Percentiles rank a stretch among this genome's conserved stretches.
phyloP scores from a whole-genome alignment of 2,797 vertebrate genomes.

The Bradypus variegatus region DNA sequence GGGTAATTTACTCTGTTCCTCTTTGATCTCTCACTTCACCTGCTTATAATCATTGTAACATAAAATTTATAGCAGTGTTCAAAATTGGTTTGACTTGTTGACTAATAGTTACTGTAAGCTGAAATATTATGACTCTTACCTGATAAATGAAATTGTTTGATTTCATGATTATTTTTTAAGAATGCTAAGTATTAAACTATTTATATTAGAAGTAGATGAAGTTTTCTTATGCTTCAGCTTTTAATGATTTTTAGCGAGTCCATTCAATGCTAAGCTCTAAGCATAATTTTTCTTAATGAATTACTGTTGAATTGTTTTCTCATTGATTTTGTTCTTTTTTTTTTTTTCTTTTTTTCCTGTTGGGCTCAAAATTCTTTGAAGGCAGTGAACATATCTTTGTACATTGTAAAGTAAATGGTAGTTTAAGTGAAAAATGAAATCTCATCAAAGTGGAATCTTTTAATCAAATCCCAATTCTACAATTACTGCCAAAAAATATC shows the following conservation, averaged over 20 bases:
- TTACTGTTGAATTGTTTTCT: slow-evolving; percentile 12
- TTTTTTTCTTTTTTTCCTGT: neutral
- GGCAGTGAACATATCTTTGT: neutral
- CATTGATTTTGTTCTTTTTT: neutral
- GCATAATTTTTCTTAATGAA: slow-evolving; percentile 18
- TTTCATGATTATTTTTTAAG: neutral
- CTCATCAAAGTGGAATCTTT: slow-evolving; percentile 13
- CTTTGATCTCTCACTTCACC: neutral
- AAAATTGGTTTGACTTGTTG: slow-evolving; percentile 9
- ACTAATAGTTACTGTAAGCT: neutral
- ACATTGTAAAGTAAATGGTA: slow-evolving; percentile 24
- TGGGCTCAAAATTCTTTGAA: slow-evolving; percentile 14
- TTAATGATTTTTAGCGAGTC: neutral
- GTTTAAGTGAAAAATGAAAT: slow-evolving; percentile 35
- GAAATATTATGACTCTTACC: neutral
- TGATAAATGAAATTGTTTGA: neutral
- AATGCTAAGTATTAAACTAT: neutral
- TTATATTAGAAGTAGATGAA: neutral
- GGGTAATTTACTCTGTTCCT: neutral
- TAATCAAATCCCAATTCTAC: slow-evolving; percentile 1
- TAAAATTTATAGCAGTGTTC: neutral
- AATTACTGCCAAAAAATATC: neutral
- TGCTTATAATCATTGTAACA: neutral
- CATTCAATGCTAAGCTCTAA: neutral
- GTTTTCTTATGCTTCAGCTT: slow-evolving; percentile 18